Base-by-base conservation (phyloP, 2,797 vertebrate genomes). In the Benthosema pterotum region DNA sequence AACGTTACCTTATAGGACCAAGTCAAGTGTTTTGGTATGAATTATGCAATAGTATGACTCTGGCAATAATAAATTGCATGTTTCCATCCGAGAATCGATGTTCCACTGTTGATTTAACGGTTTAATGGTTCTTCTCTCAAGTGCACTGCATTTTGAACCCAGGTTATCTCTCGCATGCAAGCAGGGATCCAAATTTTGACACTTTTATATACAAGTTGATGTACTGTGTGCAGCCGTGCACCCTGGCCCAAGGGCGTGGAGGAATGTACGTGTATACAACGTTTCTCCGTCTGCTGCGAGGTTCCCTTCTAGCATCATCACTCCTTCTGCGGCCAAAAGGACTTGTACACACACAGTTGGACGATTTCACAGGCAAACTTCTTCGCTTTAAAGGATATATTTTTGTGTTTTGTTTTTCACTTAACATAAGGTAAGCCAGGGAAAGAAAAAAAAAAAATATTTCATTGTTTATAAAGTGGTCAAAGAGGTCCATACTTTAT, bases 161-260 rank as follows among this genome's bases (percentile, higher is more conserved):
- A 45, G 43, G 43, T 32, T 43, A 49, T 66, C 42, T 32, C 16
- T 16, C 42, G 4, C 14, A 18, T 60, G 5, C 45, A 60, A 3
- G 5, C 45, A 60, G 2, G 0, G 17, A 42, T 46, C 2, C 18
- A 3, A 22, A 62, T 43, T 63, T 50, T 62, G 71, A 83, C 68
- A 42, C 0, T 48, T 72, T 60, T 0, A 74, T 84, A 91, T 89
- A 91, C 88, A 91, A 72, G 53, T 51, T 81, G 75, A 88, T 72
- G 17, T 53, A 83, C 45, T 68, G 22, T 25, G 22, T 25, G 22
- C 22, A 22, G 22, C 2, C 22, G 17, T 62, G 61, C 22, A 57
- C 16, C 48, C 53, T 3, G 12, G 53, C 50, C 19, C 1, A 14
- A 16, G 82, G 59, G 56, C 77, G 79, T 74, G 58, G 78, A 92